Conservation (phyloP, 1,140 invertebrate genomes). For the Paralvinella palmiformis region DNA sequence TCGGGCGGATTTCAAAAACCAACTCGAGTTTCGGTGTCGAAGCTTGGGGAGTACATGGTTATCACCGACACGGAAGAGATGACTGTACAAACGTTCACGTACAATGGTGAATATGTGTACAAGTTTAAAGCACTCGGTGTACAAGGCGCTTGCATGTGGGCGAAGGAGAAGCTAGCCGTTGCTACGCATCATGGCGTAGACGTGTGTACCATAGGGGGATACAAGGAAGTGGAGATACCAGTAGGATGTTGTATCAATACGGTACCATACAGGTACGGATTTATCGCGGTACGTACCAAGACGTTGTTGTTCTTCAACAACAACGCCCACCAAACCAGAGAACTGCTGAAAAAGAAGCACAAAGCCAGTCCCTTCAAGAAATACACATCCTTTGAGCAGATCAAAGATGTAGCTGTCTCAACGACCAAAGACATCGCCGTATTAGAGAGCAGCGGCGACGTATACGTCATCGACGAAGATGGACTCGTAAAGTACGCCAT, state of each 20-base stretch:
- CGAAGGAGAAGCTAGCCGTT: not conserved
- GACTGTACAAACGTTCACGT: not conserved
- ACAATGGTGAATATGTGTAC: not conserved
- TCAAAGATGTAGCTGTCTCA: not conserved
- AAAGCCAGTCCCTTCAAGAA: not conserved
- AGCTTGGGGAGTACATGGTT: not conserved
- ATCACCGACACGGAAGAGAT: conserved; percentile 2
- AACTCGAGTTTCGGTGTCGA: not conserved
- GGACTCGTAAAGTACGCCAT: not conserved
- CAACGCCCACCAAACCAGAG: too few species aligned
- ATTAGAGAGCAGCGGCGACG: not conserved
- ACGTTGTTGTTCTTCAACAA: not conserved
- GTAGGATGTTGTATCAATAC: not conserved
- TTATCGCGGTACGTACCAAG: not conserved
- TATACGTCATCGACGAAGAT: conserved; percentile 2
- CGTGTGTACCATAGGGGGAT: not conserved
- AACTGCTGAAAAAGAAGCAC: not conserved
- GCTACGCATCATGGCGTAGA: conserved; percentile 8
- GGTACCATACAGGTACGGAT: not conserved
- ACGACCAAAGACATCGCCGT: not conserved
- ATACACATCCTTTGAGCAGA: not conserved
- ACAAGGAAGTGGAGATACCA: not conserved
- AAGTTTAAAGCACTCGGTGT: conserved; percentile 1
- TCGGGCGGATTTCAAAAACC: not conserved
- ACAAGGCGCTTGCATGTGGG: not conserved